Base-by-base conservation (phyloP, 2,113 vertebrate species). In the Apaloderma vittatum region DNA sequence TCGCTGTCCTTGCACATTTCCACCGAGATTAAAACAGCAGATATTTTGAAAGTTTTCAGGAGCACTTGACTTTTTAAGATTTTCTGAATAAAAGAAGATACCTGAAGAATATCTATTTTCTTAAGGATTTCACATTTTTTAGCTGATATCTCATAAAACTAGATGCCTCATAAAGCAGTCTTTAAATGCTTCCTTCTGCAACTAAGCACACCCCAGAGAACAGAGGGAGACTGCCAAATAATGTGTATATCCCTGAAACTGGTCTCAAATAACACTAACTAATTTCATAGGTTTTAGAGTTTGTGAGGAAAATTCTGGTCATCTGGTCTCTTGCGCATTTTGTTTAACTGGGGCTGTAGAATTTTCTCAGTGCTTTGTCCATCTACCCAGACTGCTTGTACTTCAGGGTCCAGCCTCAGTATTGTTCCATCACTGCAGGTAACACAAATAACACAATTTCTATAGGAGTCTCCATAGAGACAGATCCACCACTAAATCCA, bases 361-460 rank as follows among this genome's bases (percentile, higher is more conserved):
- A 71, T 86, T 92, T 86, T 76, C 24, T 62, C 65, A 67, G 43
- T 43, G 17, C 26, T 84, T 72, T 37, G 62, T 86, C 37, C 54
- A 58, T 32, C n/a, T 86, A 22, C 16, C n/a, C 32, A 55, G 58
- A 46, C 43, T 92, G 43, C 68, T 4, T 82, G 40, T 90, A 45
- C 63, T 92, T 88, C 27, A 3, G 22, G 59, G 27, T 83, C 51
- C 24, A 71, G 32, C 26, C 46, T 79, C 1, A 3, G 26, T 85
- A 78, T 90, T 88, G 27, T 85, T 79, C 81, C 51, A 34, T 74
- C 54, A 70, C 66, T 70, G 46, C 67, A 80, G 20, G 49, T 88
- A 83, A 88, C 37, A 90, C 71, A 88, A 89, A 74, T 75, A 86
- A 32, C 55, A 68, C 45, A 40, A 57, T 93, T 82, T 92, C 87